A percentile compares a stretch with the other conserved stretches of the same genome.
phyloP scores from a whole-genome alignment of 2,797 vertebrate species.

The Onychomys leucogaster region DNA sequence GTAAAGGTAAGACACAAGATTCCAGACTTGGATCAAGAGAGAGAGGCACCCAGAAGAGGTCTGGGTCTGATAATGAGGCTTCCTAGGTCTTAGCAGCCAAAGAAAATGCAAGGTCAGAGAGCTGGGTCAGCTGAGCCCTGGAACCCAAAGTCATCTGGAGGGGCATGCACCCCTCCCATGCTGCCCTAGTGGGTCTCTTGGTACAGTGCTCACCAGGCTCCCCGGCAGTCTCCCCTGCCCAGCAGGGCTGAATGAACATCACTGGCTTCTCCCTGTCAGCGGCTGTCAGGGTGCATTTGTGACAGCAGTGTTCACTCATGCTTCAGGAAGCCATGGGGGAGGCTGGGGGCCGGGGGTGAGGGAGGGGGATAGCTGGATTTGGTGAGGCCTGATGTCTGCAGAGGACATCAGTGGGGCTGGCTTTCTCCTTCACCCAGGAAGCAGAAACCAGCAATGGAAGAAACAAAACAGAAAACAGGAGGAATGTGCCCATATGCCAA shows the following conservation, averaged over 20 bases:
- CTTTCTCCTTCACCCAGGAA: background rate
- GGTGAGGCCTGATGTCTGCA: background rate
- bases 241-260: background rate
- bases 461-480: background rate
- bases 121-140: background rate
- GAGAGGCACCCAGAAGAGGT: too few species aligned
- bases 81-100: background rate
- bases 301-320: background rate
- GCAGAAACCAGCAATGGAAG: background rate
- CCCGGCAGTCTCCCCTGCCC: background rate
- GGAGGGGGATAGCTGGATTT: constrained; percentile 12
- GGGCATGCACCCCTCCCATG: background rate
- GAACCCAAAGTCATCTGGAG: background rate
- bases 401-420: background rate
- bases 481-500: background rate
- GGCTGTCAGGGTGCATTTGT: constrained; percentile 70
- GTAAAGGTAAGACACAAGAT: background rate
- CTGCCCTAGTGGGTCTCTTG: background rate
- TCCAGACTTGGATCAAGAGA: background rate
- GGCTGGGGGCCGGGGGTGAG: background rate
- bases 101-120: background rate
- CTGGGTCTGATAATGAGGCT: background rate
- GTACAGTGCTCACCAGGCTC: background rate
- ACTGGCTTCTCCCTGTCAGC: constrained; percentile 3
- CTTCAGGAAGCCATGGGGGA: background rate